Evolutionary conservation across 1,140 invertebrate species (phyloP), one percentile per base, ranked within the genome.

Genomic region (Ylistrum balloti): DNA sequence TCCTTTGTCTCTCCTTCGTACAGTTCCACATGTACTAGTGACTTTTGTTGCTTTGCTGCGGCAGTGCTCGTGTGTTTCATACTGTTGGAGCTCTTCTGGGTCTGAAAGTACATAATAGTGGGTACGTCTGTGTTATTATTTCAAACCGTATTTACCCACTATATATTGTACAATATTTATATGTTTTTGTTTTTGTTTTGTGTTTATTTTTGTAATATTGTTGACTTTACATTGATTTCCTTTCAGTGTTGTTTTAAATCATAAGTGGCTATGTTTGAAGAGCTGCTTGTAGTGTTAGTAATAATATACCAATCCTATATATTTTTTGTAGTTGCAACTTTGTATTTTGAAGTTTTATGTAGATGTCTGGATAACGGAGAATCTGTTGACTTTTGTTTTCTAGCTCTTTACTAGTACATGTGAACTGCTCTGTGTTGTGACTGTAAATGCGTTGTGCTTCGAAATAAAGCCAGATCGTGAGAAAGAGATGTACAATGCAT

Each of bases 41-140:
- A 94, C 93, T 94, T 94, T 92, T 94, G 93, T 93, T 93, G 91
- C 90, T 93, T 94, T 93, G 93, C 94, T 91, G 92, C 93, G 85
- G 88, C 93, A 35, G 91, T 93, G 56, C 38, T 94, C 85, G 89
- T 94, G 86, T 93, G 92, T 88, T 93, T 93, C 85, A 86, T 94
- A 86, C 91, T 92, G 38, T 92, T 94, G 90, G 93, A 94, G 89
- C 87, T 94, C 88, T 91, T 94, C 85, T 93, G 91, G 91, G 90
- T 91, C 33, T 93, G 91, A 91, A 35, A 88, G 56, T 89, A 86
- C 86, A 88, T 89, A 86, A 88, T 91, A 89, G 90, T 56, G 88
- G 90, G 91, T 92, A 89, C 87, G 88, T 90, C 48, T 32, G 22
- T 41, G 32, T 87, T 90, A 41, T 85, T 85, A 5, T 74, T 28